Conservation (phyloP, 2,888 invertebrate genomes). For the Leptopilina syphax region DNA sequence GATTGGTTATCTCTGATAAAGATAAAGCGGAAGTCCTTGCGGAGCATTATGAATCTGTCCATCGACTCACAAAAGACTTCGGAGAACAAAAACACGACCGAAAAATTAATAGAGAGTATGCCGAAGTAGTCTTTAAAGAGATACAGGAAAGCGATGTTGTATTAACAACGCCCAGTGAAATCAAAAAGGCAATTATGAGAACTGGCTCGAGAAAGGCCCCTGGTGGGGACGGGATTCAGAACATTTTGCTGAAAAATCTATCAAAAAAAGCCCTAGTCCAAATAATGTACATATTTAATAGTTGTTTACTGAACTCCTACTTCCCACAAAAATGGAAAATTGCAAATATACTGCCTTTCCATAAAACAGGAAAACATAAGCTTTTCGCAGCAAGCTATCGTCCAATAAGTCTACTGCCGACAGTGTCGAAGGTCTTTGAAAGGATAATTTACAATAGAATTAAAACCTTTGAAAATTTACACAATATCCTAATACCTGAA, state of each 20-base stretch:
- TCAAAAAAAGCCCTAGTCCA: constrained; percentile 43
- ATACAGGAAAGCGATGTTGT: neutral
- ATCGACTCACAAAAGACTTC: constrained; percentile 11
- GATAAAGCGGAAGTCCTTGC: constrained; percentile 31
- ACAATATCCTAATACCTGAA: constrained; percentile 9
- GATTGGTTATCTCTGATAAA: neutral
- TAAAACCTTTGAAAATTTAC: neutral
- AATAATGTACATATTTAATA: constrained; percentile 45
- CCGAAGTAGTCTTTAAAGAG: neutral
- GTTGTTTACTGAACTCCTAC: constrained; percentile 34
- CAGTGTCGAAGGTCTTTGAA: neutral
- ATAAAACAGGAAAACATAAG: constrained; percentile 46
- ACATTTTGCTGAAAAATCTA: constrained; percentile 33
- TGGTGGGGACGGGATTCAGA: constrained; percentile 42
- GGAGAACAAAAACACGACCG: neutral
- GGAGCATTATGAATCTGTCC: constrained; percentile 16
- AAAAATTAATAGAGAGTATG: neutral
- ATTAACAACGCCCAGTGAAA: constrained; percentile 2
- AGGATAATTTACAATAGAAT: constrained; percentile 14
- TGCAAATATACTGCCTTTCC: constrained; percentile 45
- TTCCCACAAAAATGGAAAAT: constrained; percentile 47
- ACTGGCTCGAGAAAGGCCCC: constrained; percentile 45
- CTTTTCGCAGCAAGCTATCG: constrained; percentile 39
- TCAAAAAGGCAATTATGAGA: neutral
- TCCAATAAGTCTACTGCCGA: constrained; percentile 46